phyloP scores from a whole-genome alignment of 2,888 invertebrate species.

The Esperia sulphurella region DNA sequence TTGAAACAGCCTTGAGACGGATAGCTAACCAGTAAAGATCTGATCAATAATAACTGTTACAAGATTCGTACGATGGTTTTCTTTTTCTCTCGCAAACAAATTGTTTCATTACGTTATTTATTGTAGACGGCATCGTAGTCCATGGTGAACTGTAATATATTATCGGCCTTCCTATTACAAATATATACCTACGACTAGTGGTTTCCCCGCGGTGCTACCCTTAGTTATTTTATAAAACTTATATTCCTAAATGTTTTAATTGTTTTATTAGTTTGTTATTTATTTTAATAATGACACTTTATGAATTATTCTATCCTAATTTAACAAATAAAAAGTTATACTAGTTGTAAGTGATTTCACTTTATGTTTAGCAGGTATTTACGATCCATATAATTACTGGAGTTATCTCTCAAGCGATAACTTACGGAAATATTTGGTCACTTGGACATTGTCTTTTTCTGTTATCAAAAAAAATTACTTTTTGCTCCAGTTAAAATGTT shows the following conservation, averaged over 20 bases:
- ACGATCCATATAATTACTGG: slow-evolving; percentile 20
- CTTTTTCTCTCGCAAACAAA: slow-evolving; percentile 4
- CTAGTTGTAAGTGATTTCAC: neutral
- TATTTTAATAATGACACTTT: no score
- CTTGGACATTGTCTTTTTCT: slow-evolving; percentile 22
- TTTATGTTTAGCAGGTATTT: slow-evolving; percentile 16
- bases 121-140: slow-evolving; percentile 1
- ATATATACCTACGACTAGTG: no score
- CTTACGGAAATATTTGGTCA: slow-evolving; percentile 23
- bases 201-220: no score
- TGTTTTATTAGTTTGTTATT: no score
- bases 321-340: no score
- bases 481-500: slow-evolving; percentile 32
- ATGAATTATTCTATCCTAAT: no score
- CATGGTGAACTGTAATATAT: slow-evolving; percentile 4
- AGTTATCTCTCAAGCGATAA: slow-evolving; percentile 25
- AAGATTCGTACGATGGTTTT: slow-evolving; percentile 13
- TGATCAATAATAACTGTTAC: slow-evolving; percentile 3
- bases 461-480: slow-evolving; percentile 36
- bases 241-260: no score
- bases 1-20: slow-evolving; percentile 15
- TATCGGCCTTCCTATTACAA: neutral
- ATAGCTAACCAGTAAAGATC: slow-evolving; percentile 10
- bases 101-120: slow-evolving; percentile 9
- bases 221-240: no score